Evolutionary conservation across 2,113 vertebrate species (phyloP).

Genomic region (Salvelinus fontinalis): DNA sequence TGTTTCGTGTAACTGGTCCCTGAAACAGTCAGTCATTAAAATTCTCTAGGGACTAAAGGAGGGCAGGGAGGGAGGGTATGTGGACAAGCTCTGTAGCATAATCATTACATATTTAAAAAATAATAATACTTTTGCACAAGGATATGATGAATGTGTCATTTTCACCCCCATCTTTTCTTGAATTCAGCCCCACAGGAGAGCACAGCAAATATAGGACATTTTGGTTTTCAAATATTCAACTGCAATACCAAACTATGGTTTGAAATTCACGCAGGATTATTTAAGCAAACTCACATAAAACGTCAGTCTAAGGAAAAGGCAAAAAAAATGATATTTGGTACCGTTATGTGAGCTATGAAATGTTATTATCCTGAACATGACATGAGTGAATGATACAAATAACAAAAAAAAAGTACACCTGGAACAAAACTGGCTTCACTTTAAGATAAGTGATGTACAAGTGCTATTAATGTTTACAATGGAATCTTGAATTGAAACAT

Average conservation of each 20-base stretch:
- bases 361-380: too few relatives aligned
- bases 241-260: constrained; percentile 39
- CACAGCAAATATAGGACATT: constrained; percentile 41
- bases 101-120: neutral
- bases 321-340: constrained; percentile 47
- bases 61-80: constrained; percentile 15
- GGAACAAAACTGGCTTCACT: constrained; percentile 32
- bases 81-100: constrained; percentile 13
- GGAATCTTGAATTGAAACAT: constrained; percentile 37
- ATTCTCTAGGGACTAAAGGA: constrained; percentile 34
- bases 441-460: constrained; percentile 59
- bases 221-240: constrained; percentile 36
- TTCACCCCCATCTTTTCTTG: constrained; percentile 19
- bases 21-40: constrained; percentile 46
- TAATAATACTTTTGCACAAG: too few relatives aligned
- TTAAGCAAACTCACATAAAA: constrained; percentile 32
- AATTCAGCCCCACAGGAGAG: constrained; percentile 30
- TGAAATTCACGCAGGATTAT: constrained; percentile 55
- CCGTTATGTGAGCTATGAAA: constrained; percentile 32
- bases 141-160: constrained; percentile 21
- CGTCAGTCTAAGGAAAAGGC: constrained; percentile 56
- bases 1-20: constrained; percentile 19
- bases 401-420: too few relatives aligned
- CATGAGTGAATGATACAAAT: too few relatives aligned
- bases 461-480: constrained; percentile 37